Conservation (phyloP, 2,797 vertebrate genomes). For the Crocidura indochinensis region DNA sequence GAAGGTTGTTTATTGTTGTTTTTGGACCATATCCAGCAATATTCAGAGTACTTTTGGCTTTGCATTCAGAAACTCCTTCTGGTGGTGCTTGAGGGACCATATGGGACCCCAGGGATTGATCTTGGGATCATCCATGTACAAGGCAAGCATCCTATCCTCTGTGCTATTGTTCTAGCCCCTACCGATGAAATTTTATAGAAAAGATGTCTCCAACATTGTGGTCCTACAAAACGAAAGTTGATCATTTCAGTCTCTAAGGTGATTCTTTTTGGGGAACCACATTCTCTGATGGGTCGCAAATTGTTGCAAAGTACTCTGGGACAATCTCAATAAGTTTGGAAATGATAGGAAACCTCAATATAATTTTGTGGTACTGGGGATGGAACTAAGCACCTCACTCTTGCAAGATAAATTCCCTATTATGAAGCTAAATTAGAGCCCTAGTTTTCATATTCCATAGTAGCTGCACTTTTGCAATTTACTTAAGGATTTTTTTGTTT, state of each 20-base stretch:
- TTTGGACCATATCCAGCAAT: no score
- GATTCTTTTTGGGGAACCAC: not conserved
- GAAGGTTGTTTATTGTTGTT: no score
- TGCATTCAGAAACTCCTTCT: no score
- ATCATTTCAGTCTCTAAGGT: not conserved
- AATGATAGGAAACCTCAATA: not conserved
- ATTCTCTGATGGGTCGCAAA: not conserved
- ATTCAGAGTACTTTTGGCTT: no score
- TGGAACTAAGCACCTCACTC: not conserved
- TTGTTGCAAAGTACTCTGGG: not conserved
- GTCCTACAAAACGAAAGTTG: not conserved
- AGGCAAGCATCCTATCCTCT: no score
- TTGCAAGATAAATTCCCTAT: conserved; percentile 12
- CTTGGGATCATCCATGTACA: no score
- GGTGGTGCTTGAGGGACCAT: no score
- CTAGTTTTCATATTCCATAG: conserved; percentile 10
- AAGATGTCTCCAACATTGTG: not conserved
- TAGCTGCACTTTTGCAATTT: conserved; percentile 6
- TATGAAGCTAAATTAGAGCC: not conserved
- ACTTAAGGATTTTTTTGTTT: no score
- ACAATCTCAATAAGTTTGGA: not conserved
- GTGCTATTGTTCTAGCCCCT: no score
- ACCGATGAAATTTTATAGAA: conserved; percentile 4
- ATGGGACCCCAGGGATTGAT: no score
- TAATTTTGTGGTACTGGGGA: not conserved